Evolutionary conservation across 2,113 vertebrate genomes (phyloP).

Genomic region (Percina caprodes): DNA sequence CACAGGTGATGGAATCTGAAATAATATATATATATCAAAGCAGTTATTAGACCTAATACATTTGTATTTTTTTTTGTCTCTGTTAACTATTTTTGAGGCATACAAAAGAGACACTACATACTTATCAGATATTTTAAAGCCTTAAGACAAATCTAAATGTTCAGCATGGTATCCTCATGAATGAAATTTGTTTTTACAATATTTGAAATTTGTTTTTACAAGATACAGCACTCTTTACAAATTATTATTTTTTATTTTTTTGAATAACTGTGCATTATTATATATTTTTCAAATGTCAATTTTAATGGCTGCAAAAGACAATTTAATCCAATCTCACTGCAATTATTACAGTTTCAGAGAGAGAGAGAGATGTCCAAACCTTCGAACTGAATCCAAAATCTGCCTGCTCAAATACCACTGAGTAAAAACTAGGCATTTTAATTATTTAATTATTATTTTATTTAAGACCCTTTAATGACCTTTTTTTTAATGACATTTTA

Average conservation of each 20-base stretch:
- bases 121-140: not conserved
- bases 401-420: not conserved
- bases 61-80: not conserved
- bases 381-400: not conserved
- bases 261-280: no score
- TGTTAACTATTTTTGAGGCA: fast-evolving
- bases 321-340: not conserved
- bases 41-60: not conserved
- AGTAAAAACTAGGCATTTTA: not conserved
- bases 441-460: no score
- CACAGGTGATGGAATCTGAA: conserved; percentile 76
- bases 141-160: not conserved
- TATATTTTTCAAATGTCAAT: not conserved
- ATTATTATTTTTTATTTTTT: not conserved
- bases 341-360: not conserved
- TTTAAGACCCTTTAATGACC: not conserved
- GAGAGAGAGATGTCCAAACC: not conserved
- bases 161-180: not conserved
- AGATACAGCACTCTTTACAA: no score
- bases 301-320: not conserved
- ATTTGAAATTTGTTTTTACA: not conserved
- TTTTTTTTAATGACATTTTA: not conserved
- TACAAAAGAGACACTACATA: not conserved
- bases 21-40: conserved; percentile 1
- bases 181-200: not conserved